phyloP scores from a whole-genome alignment of 2,888 invertebrate genomes.

The Tenthredo notha region DNA sequence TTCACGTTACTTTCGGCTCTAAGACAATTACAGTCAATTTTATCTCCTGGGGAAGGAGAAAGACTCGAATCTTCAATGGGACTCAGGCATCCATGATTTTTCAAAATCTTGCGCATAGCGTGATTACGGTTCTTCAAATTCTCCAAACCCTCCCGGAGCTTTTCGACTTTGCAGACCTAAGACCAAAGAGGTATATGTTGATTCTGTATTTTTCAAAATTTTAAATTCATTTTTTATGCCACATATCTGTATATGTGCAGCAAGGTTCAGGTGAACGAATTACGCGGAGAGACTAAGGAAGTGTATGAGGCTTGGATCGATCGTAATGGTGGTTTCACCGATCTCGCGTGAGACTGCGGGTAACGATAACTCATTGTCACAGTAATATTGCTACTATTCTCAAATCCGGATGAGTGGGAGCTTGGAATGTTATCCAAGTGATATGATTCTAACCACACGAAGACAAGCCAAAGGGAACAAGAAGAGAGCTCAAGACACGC shows the following conservation, averaged over 20 bases:
- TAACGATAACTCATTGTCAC: conserved; percentile 41
- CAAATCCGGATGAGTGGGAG: conserved; percentile 19
- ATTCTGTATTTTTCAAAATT: neutral
- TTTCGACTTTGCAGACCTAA: conserved; percentile 50
- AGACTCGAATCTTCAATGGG: conserved; percentile 22
- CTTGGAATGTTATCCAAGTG: conserved; percentile 38
- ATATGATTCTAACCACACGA: conserved; percentile 21
- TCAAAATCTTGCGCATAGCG: conserved; percentile 53
- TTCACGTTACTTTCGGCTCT: neutral
- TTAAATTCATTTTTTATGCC: neutral
- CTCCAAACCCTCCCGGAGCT: conserved; percentile 60
- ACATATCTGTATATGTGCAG: neutral
- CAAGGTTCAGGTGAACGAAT: neutral
- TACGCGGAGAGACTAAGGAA: neutral
- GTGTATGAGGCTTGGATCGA: conserved; percentile 14
- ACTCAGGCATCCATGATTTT: conserved; percentile 46
- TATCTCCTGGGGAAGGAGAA: conserved; percentile 8
- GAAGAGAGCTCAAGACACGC: conserved; percentile 17
- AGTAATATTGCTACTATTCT: neutral
- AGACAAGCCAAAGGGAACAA: neutral
- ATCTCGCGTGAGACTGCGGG: conserved; percentile 19
- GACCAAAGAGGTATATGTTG: neutral
- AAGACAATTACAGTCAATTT: neutral
- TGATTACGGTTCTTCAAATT: conserved; percentile 61
- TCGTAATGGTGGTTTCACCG: neutral